Base-by-base conservation (phyloP, 2,888 invertebrate genomes). In the Homarus gammarus region DNA sequence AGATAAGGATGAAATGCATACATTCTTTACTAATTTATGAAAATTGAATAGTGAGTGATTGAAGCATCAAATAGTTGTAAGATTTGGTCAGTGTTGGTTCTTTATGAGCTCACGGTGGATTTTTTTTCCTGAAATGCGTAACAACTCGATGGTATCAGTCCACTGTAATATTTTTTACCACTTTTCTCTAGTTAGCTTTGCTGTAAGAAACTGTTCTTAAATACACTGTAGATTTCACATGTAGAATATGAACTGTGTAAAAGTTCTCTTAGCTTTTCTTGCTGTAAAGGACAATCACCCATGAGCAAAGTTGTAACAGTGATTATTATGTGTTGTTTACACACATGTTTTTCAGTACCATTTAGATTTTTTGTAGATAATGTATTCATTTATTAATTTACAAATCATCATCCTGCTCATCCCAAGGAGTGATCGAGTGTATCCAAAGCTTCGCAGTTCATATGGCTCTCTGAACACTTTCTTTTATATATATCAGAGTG, bases 201-300 rank as follows among this genome's bases (percentile, higher is more conserved):
- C 51, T 79, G 86, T 86, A 79, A 75, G n/a, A 72, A 68, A 70
- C 51, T 27, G 79, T 86, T 83, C 83, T 83, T 83, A 72, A n/a
- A 51, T 83, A 83, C 51, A 83, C 83, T 70, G 72, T 70, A 83
- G 36, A 72, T 72, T 49, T 72, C 72, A 72, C 83, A 70, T 38
- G 83, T 83, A 83, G 83, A 36, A 83, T 83, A 83, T 38, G 44
- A 75, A 73, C 72, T 73, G 38, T 27, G 27, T 83, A 83, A 72
- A 72, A 83, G 49, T 77, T 79, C 70, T 79, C 70, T 86, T 70
- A 86, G 86, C 86, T 86, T 86, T 56, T 79, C 86, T 79, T 86
- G 86, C 70, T 83, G 68, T 86, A 77, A 86, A 79, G 86, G 86
- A 86, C 86, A 86, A 86, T 86, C 86, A 86, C 79, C 56, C 68